These are phyloP conservation scores for Drosophila setifemur DNA, from an alignment of 1,140 invertebrate genomes.

Conservation along the genomic window DNA sequence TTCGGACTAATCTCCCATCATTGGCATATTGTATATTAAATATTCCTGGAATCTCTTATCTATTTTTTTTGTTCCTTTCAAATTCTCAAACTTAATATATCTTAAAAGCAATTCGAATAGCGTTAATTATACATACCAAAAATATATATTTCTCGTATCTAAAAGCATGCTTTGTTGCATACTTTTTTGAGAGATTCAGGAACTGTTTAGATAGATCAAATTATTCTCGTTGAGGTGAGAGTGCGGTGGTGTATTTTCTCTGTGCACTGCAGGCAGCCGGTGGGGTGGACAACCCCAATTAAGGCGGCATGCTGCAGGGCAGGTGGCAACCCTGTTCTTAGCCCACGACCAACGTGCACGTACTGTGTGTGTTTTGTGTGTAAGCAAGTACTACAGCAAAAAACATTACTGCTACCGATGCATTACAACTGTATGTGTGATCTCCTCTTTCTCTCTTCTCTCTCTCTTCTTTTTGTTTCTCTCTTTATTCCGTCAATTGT, in stretches of 20 bases:
- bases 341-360: conserved; percentile 59
- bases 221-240: conserved; percentile 33
- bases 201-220: no score
- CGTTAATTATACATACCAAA: no score
- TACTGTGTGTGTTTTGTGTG: conserved; percentile 76
- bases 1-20: no score
- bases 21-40: no score
- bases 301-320: conserved; percentile 9
- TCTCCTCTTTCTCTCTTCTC: conserved; percentile 79
- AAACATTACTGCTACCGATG: conserved; percentile 74
- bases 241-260: conserved; percentile 26
- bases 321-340: conserved; percentile 40
- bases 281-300: not conserved
- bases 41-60: not conserved
- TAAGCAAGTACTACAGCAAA: conserved; percentile 63
- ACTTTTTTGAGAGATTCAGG: no score
- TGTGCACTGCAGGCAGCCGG: conserved; percentile 21
- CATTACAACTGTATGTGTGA: conserved; percentile 81
- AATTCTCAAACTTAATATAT: no score
- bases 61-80: no score
- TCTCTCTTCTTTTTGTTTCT: conserved; percentile 81
- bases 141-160: no score
- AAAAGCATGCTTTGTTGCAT: not conserved
- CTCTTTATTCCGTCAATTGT: conserved; percentile 75
- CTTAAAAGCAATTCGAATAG: no score